Conservation (phyloP, 2,797 vertebrate species). For the Oophaga sylvatica region DNA sequence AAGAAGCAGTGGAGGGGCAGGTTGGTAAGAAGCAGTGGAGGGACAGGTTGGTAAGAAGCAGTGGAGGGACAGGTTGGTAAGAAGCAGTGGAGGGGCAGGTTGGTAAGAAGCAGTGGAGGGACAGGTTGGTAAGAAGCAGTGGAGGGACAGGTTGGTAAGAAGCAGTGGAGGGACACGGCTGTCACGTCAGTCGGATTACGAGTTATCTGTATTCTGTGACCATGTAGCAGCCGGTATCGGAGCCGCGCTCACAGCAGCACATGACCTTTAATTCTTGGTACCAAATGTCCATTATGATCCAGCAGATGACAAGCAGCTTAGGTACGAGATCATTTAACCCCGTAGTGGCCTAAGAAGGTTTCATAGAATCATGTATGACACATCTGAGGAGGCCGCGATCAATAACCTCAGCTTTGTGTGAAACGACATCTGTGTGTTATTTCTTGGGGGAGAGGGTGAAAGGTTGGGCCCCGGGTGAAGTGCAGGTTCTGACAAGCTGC, state of each 20-base stretch:
- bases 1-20: too few relatives aligned
- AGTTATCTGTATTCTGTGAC: background rate
- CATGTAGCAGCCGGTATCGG: background rate
- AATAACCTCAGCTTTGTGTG: background rate
- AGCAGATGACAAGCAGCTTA: background rate
- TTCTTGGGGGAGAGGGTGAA: slow-evolving; percentile 12
- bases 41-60: too few relatives aligned
- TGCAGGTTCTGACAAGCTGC: slow-evolving; percentile 15
- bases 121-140: too few relatives aligned
- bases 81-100: too few relatives aligned
- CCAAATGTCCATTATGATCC: background rate
- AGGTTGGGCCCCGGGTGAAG: background rate
- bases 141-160: too few relatives aligned
- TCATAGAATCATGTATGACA: background rate
- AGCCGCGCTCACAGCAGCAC: background rate
- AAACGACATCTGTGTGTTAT: slow-evolving; percentile 1
- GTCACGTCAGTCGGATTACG: too few relatives aligned
- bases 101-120: too few relatives aligned
- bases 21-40: too few relatives aligned
- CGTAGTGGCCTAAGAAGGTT: background rate
- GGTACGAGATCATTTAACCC: background rate
- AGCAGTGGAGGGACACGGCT: too few relatives aligned
- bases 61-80: too few relatives aligned
- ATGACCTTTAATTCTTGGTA: background rate
- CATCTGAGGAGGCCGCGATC: background rate